These are phyloP conservation scores for Asteroscopus sphinx DNA, from an alignment of 2,888 invertebrate species.

Conservation along the genomic window DNA sequence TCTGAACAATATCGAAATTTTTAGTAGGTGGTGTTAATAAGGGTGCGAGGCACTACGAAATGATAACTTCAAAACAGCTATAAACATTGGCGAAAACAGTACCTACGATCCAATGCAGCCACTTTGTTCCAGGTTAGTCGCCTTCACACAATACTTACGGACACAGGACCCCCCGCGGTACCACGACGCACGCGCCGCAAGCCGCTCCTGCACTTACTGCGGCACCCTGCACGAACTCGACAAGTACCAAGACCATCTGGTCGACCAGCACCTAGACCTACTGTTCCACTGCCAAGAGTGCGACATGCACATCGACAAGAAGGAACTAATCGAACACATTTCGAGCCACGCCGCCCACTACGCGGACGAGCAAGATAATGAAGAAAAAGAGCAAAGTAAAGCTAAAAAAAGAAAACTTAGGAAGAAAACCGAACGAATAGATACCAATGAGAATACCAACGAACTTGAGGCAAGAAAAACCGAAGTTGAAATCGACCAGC, in stretches of 20 bases:
- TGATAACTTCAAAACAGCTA: too few relatives aligned
- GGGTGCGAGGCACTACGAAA: too few relatives aligned
- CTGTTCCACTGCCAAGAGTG: constrained; percentile 83
- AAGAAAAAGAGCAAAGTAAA: too few relatives aligned
- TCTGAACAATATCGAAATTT: too few relatives aligned
- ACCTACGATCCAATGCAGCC: constrained; percentile 9
- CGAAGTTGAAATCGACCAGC: not conserved
- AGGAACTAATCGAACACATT: constrained; percentile 78
- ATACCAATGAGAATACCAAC: not conserved
- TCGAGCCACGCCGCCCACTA: constrained; percentile 72
- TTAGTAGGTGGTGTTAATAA: too few relatives aligned
- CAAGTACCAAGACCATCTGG: constrained; percentile 67
- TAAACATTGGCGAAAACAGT: not conserved
- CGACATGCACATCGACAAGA: constrained; percentile 71
- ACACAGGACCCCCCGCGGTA: constrained; percentile 10
- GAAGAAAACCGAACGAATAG: constrained; percentile 9
- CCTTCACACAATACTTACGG: constrained; percentile 19
- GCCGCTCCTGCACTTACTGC: constrained; percentile 65
- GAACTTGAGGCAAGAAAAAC: not conserved
- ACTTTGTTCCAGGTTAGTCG: constrained; percentile 70
- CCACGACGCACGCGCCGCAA: constrained; percentile 14
- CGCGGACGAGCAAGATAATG: constrained; percentile 20
- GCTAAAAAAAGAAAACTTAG: constrained; percentile 17
- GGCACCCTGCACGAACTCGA: constrained; percentile 31
- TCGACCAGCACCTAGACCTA: constrained; percentile 67